Conservation (phyloP, 2,797 vertebrate genomes). For the Cheirogaleus major region DNA sequence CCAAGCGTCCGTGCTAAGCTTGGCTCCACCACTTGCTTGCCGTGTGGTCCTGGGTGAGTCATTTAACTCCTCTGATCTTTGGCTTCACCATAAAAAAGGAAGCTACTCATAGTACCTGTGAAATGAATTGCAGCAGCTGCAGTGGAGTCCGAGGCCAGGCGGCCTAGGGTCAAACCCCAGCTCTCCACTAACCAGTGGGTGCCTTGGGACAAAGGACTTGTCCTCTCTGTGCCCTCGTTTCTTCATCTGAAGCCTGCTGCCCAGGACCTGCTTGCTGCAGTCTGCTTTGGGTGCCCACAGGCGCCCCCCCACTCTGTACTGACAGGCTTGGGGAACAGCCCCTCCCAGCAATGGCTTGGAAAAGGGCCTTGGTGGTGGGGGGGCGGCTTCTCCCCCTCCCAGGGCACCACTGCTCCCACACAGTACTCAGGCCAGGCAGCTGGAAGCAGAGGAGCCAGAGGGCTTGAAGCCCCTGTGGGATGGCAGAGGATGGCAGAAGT, state of each 20-base stretch:
- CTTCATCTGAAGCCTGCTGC: background rate
- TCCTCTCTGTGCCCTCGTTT: background rate
- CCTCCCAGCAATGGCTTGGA: background rate
- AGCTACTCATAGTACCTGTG: background rate
- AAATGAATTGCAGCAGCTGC: background rate
- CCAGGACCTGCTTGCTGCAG: background rate
- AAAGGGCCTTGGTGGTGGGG: background rate
- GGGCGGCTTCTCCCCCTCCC: background rate
- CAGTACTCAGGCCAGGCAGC: background rate
- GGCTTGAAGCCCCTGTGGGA: background rate
- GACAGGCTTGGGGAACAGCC: too few species aligned
- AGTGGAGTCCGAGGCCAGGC: background rate
- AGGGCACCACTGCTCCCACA: background rate
- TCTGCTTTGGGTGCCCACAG: background rate
- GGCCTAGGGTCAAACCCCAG: background rate
- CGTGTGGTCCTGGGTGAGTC: background rate
- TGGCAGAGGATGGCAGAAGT: background rate
- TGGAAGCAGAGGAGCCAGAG: background rate
- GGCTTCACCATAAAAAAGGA: background rate
- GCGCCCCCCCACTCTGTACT: background rate
- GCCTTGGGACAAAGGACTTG: background rate
- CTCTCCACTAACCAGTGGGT: background rate
- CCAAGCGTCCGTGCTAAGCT: background rate
- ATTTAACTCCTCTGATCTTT: background rate
- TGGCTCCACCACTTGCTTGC: background rate